Percentiles rank a stretch among this genome's conserved stretches.
These are phyloP conservation scores for Chaenocephalus aceratus DNA, from an alignment of 2,113 vertebrate genomes.

Conservation along the genomic window DNA sequence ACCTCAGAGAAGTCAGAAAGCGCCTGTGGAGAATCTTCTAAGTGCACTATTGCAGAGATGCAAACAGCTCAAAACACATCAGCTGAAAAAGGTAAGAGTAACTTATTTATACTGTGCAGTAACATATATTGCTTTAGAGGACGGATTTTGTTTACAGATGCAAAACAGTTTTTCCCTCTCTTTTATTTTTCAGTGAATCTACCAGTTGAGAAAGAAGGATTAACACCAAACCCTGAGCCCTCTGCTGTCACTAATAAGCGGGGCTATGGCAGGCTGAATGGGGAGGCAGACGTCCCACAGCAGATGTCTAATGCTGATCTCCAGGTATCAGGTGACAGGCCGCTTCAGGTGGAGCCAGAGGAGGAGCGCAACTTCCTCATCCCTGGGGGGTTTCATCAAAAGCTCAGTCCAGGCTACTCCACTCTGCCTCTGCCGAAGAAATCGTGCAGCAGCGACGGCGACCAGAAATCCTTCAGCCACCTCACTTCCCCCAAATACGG, in stretches of 20 bases:
- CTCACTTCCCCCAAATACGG: constrained; percentile 89
- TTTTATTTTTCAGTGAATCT: constrained; percentile 41
- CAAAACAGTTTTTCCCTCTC: not conserved
- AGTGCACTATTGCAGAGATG: not conserved
- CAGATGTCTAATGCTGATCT: constrained; percentile 19
- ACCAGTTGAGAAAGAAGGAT: constrained; percentile 31
- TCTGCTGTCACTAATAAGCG: constrained; percentile 15
- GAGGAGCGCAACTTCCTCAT: constrained; percentile 31
- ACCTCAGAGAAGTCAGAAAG: constrained; percentile 1
- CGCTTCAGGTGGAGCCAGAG: constrained; percentile 37
- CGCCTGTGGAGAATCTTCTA: not conserved
- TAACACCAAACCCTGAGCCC: constrained; percentile 1
- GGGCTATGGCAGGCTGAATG: not conserved
- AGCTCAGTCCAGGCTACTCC: constrained; percentile 62
- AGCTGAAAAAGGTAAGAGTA: constrained; percentile 54
- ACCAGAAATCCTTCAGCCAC: constrained; percentile 84
- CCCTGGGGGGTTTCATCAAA: constrained; percentile 24
- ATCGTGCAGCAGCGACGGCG: constrained; percentile 21
- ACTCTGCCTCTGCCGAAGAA: constrained; percentile 73
- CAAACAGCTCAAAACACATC: not conserved
- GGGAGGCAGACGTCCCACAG: constrained; percentile 9
- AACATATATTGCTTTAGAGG: not conserved
- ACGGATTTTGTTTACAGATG: not conserved
- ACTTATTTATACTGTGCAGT: not conserved
- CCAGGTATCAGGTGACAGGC: constrained; percentile 5